Evolutionary conservation across 2,797 vertebrate species (phyloP), one percentile per base, ranked within the genome.

Genomic region (Parauchenoglanis ngamensis): DNA sequence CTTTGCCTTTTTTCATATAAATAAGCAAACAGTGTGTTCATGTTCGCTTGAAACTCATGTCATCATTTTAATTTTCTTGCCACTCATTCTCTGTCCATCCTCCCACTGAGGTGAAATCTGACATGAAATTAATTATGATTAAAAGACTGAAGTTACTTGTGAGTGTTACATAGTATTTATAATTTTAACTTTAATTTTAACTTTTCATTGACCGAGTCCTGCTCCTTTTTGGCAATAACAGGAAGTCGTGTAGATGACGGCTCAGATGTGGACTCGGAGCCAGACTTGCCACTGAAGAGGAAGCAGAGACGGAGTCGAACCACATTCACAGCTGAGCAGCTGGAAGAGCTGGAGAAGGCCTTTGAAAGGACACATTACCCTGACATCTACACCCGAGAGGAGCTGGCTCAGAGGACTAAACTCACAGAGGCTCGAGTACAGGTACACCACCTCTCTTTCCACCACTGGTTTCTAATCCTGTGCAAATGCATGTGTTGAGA

Each of bases 301-400:
- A 99, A 99, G 92, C 98, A 99, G 87, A 96, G 98, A 1, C 96
- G 98, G 7, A 99, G 97, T 40, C 94, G 98, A 67, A 99, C 98
- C 85, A 99, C 98, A 0, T 99, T 99, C 94, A 99, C 98, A 0
- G 98, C 98, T 0, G 98, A 99, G 90, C 98, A 99, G 94, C 95
- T 99, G 92, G 98, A 99, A 91, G 98, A 99, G 93, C 95, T 99
- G 92, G 98, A 99, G 94, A 99, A 99, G 84, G 98, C 98, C 44
- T 99, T 99, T 0, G 98, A 99, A 93, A 96, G 98, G 92, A 99
- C 98, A 0, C 98, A 99, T 93, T 99, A 99, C 94, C 98, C 98
- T 0, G 98, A 99, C 90, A 99, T 99, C 93, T 99, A 99, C 93
- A 99, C 98, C 52, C 93, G 98, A 0, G 98, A 99, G 93, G 98